Evolutionary conservation across 2,113 vertebrate species (phyloP).

Genomic region (Gulo gulo): DNA sequence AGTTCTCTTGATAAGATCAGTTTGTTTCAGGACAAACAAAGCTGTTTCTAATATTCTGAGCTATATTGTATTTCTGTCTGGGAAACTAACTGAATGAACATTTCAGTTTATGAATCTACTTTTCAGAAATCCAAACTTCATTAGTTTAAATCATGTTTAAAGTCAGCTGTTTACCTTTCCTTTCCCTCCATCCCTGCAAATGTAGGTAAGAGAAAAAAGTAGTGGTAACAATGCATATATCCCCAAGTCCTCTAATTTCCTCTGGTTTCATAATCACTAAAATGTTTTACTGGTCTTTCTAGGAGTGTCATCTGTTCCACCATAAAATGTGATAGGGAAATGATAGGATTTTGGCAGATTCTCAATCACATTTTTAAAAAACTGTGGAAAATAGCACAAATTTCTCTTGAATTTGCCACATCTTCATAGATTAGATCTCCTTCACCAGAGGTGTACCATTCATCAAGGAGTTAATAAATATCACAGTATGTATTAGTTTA

Average conservation of each 20-base stretch:
- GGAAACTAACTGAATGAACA: neutral
- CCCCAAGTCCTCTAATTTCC: neutral
- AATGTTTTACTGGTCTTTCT: neutral
- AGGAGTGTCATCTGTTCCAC: neutral
- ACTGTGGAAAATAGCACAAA: neutral
- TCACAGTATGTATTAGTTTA: neutral
- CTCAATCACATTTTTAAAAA: neutral
- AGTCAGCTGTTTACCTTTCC: neutral
- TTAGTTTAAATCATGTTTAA: constrained; percentile 20
- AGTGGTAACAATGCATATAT: neutral
- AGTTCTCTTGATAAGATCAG: neutral
- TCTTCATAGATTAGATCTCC: neutral
- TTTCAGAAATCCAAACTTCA: constrained; percentile 13
- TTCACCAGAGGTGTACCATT: neutral
- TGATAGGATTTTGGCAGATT: neutral
- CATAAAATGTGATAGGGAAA: neutral
- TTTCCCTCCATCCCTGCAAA: neutral
- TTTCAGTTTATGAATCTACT: neutral
- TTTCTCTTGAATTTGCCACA: neutral
- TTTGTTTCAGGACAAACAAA: neutral
- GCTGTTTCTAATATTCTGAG: neutral
- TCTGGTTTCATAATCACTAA: neutral
- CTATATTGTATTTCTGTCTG: neutral
- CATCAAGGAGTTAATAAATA: neutral
- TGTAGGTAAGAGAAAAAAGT: neutral